phyloP scores from a whole-genome alignment of 2,888 invertebrate genomes.

The Hydraecia micacea region DNA sequence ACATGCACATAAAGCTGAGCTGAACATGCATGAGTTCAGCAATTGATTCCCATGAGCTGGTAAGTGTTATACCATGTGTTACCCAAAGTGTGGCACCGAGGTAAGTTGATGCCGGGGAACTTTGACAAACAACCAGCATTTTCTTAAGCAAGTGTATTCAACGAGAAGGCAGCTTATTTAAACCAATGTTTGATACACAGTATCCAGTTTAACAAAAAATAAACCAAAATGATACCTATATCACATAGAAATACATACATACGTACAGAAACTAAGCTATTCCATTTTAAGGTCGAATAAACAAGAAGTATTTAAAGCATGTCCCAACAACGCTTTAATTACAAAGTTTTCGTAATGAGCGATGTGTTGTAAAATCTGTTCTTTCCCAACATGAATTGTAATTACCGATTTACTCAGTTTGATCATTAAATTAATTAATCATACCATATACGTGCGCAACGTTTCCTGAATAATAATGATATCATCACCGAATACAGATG shows the following conservation, averaged over 20 bases:
- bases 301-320: neutral
- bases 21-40: neutral
- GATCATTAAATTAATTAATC: slow-evolving; percentile 42
- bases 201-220: neutral
- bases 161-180: neutral
- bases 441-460: slow-evolving; percentile 1
- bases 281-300: neutral
- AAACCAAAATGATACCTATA: neutral
- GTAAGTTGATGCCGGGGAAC: neutral
- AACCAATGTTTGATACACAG: neutral
- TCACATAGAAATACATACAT: neutral
- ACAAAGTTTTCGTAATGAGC: slow-evolving; percentile 29
- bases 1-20: neutral
- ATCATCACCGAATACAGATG: neutral
- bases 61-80: neutral
- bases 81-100: neutral
- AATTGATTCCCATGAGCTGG: neutral
- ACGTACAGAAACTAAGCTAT: neutral
- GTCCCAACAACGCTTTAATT: slow-evolving; percentile 19
- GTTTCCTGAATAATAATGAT: slow-evolving; percentile 16
- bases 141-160: neutral
- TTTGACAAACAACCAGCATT: neutral
- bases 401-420: slow-evolving; percentile 43
- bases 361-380: slow-evolving; percentile 33
- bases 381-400: slow-evolving; percentile 36